Evolutionary conservation across 2,888 invertebrate genomes (phyloP).

Genomic region (Himalopsyche tibetana): DNA sequence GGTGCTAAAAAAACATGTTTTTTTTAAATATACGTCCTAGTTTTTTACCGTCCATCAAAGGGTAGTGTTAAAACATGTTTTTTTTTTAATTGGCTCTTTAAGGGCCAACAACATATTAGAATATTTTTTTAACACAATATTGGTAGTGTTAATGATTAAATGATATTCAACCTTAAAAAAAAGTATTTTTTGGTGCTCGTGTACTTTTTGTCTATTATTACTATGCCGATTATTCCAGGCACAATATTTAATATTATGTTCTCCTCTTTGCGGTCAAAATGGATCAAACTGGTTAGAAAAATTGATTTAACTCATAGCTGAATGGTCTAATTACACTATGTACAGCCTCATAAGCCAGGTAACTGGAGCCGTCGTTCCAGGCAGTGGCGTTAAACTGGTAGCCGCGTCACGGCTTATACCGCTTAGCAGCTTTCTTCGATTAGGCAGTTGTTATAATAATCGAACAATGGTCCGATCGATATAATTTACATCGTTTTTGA

Average conservation of each 20-base stretch:
- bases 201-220: too few relatives aligned
- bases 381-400: slow-evolving; percentile 21
- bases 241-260: slow-evolving; percentile 8
- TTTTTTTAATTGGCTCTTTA: too few relatives aligned
- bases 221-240: neutral
- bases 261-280: slow-evolving; percentile 7
- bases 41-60: too few relatives aligned
- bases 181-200: too few relatives aligned
- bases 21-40: too few relatives aligned
- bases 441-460: neutral
- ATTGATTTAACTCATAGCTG: slow-evolving; percentile 39
- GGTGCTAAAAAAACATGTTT: too few relatives aligned
- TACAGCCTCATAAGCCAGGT: neutral
- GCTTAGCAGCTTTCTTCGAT: slow-evolving; percentile 12
- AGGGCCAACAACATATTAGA: too few relatives aligned
- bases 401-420: neutral
- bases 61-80: too few relatives aligned
- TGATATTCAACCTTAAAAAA: too few relatives aligned
- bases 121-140: too few relatives aligned
- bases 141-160: too few relatives aligned
- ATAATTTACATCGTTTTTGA: slow-evolving; percentile 15
- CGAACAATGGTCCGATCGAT: neutral
- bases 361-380: neutral
- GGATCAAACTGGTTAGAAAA: slow-evolving; percentile 49
- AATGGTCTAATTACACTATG: slow-evolving; percentile 6